Evolutionary conservation across 2,888 invertebrate species (phyloP), one percentile per base, ranked within the genome.

Genomic region (Drosophila fungiperda): DNA sequence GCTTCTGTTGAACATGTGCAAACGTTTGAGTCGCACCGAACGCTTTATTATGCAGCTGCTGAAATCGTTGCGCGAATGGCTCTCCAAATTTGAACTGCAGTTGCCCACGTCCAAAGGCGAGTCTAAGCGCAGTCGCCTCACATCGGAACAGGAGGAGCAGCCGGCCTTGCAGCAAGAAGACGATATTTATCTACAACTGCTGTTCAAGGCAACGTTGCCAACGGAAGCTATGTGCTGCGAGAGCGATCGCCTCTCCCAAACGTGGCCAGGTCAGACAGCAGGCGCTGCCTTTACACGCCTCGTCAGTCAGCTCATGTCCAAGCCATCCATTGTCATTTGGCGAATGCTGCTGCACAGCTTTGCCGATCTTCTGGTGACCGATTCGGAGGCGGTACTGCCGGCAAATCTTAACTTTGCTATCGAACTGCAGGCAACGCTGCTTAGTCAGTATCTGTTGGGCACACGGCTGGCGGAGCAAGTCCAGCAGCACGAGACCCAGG

Each of bases 261-360:
- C 60, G 8, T 93, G 93, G 92, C 92, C 93, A 3, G 82, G 88
- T 17, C 64, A 72, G 0, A 80, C 86, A 1, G 91, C 90, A 0
- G 93, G 93, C 0, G 68, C 68, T 6, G 87, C 88, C 1, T 93
- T 93, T 58, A 91, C 91, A 0, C 91, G 91, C 40, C 82, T 93
- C 1, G 78, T 93, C 2, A 85, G 90, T 4, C 86, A 89, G 3
- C 69, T 93, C 0, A 90, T 91, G 76, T 90, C 92, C 1, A 93
- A 92, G 61, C 92, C 92, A 2, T 92, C 93, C 1, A 66, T 93
- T 40, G 91, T 91, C 5, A 91, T 93, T 17, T 93, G 93, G 93
- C 92, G 92, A 53, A 89, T 91, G 3, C 68, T 93, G 32, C 70
- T 93, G 15, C 92, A 84, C 68, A 76, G 82, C 2, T 76, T 93